A percentile compares a stretch with the other conserved stretches of the same genome.
Evolutionary conservation across 2,113 vertebrate genomes (phyloP).

Genomic region (Siphamia tubifer): DNA sequence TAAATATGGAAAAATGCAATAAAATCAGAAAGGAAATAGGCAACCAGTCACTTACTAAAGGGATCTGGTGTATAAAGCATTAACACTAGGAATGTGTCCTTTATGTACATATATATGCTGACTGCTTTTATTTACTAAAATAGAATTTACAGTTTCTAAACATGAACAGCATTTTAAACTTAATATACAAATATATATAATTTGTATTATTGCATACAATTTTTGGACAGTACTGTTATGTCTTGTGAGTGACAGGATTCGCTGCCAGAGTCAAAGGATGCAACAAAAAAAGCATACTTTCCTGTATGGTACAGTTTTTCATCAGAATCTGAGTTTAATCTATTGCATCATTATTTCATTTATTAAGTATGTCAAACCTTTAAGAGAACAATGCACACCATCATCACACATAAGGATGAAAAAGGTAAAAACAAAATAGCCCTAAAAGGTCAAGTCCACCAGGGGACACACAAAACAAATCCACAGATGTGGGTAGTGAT

Average conservation of each 20-base stretch:
- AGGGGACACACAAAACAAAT: slow-evolving; percentile 25
- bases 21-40: slow-evolving; percentile 51
- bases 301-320: slow-evolving; percentile 25
- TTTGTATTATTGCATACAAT: slow-evolving; percentile 71
- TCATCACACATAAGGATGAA: slow-evolving; percentile 51
- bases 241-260: slow-evolving; percentile 36
- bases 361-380: slow-evolving; percentile 46
- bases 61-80: slow-evolving; percentile 54
- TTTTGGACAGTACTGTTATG: slow-evolving; percentile 41
- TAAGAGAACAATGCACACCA: slow-evolving; percentile 54
- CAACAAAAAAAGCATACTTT: slow-evolving; percentile 30
- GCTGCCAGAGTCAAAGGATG: slow-evolving; percentile 45
- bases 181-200: slow-evolving; percentile 74
- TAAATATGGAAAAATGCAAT: slow-evolving; percentile 61
- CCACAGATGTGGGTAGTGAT: slow-evolving; percentile 49
- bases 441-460: slow-evolving; percentile 45
- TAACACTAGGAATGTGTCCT: slow-evolving; percentile 53
- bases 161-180: slow-evolving; percentile 60
- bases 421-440: slow-evolving; percentile 32
- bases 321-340: slow-evolving; percentile 49
- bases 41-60: slow-evolving; percentile 41
- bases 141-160: slow-evolving; percentile 76
- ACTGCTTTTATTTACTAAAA: slow-evolving; percentile 73
- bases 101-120: slow-evolving; percentile 50
- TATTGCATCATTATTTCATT: slow-evolving; percentile 58